phyloP scores from a whole-genome alignment of 2,888 invertebrate genomes.

The Ophion ventricosus region DNA sequence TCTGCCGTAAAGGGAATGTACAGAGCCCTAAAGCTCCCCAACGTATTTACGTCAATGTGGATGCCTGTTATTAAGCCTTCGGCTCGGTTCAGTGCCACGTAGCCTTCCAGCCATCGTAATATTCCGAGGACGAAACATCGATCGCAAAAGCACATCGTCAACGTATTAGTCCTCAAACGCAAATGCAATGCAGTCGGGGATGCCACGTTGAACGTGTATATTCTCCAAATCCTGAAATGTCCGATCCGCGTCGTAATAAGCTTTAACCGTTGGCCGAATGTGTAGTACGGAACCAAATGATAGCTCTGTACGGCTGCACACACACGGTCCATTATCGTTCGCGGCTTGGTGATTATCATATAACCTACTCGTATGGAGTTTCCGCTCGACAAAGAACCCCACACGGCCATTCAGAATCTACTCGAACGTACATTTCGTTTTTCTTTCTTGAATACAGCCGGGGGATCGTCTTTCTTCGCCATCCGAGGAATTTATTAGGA shows the following conservation, averaged over 20 bases:
- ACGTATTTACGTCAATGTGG: constrained; percentile 60
- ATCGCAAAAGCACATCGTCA: constrained; percentile 52
- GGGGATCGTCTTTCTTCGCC: neutral
- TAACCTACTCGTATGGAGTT: constrained; percentile 52
- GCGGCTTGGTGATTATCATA: constrained; percentile 59
- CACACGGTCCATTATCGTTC: constrained; percentile 60
- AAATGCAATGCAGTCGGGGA: neutral
- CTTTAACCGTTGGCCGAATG: constrained; percentile 53
- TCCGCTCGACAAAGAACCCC: constrained; percentile 20
- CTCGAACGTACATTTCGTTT: neutral
- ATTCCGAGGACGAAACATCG: constrained; percentile 40
- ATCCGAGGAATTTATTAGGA: too few species aligned
- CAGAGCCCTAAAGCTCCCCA: too few species aligned
- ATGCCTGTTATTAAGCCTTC: constrained; percentile 68
- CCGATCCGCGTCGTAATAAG: constrained; percentile 66
- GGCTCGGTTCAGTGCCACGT: constrained; percentile 65
- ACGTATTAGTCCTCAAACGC: constrained; percentile 48
- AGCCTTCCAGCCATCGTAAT: constrained; percentile 54
- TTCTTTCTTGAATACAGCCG: neutral
- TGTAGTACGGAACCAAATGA: constrained; percentile 24
- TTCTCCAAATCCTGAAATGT: constrained; percentile 68
- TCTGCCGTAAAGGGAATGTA: too few species aligned
- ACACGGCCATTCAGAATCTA: neutral
- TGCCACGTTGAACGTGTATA: constrained; percentile 53
- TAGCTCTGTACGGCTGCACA: constrained; percentile 54